phyloP scores from a whole-genome alignment of 2,797 vertebrate species.

The Jordanella pulchra region DNA sequence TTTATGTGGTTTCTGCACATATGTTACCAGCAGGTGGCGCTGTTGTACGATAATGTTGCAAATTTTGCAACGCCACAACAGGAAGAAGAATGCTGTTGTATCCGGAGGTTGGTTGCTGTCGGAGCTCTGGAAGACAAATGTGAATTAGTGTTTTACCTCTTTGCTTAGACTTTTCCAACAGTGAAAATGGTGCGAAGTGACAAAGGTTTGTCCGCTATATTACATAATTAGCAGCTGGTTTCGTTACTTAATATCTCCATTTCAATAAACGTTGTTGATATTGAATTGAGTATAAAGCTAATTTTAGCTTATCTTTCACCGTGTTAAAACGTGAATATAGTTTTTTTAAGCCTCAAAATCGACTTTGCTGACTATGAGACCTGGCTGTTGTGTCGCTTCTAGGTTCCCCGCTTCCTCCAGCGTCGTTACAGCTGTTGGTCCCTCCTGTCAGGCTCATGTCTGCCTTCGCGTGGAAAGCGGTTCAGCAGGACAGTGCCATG shows the following conservation, averaged over 20 bases:
- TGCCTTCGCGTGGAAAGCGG: slow-evolving; percentile 62
- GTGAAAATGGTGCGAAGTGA: slow-evolving; percentile 41
- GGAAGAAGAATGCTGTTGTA: background rate
- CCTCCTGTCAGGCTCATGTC: slow-evolving; percentile 70
- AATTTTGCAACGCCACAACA: background rate
- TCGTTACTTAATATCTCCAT: rapidly evolving
- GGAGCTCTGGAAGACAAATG: background rate
- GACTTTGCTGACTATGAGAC: background rate
- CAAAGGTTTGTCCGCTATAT: slow-evolving; percentile 38
- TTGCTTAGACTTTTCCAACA: background rate
- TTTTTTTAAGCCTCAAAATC: background rate
- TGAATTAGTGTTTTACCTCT: background rate
- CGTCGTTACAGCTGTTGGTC: slow-evolving; percentile 67
- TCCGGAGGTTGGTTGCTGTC: slow-evolving; percentile 37
- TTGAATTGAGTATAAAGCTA: slow-evolving; percentile 1
- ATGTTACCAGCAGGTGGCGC: background rate
- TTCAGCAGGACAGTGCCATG: slow-evolving; percentile 57
- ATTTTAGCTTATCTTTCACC: slow-evolving; percentile 9
- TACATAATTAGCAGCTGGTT: rapidly evolving
- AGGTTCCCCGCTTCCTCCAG: slow-evolving; percentile 48
- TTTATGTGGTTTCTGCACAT: too few relatives aligned
- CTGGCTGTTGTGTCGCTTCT: background rate
- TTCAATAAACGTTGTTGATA: background rate
- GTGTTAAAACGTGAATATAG: background rate
- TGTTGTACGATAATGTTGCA: background rate